Percentiles rank a stretch among this genome's conserved stretches.
Evolutionary conservation across 2,888 invertebrate species (phyloP).

Genomic region (Luperina nickerlii): DNA sequence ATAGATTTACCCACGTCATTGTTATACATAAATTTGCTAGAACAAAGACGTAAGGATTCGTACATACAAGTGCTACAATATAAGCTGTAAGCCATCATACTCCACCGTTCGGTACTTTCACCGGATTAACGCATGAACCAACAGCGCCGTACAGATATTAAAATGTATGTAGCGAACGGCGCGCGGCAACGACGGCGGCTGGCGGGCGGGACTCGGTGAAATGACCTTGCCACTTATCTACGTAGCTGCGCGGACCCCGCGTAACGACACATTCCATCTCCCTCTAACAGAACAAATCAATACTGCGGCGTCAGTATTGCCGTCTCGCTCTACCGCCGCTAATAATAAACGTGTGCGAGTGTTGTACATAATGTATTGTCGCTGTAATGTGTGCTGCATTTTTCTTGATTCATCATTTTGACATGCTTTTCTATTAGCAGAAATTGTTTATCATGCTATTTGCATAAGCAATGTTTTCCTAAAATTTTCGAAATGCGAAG

Average conservation of each 20-base stretch:
- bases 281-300: constrained; percentile 78
- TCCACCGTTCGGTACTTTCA: constrained; percentile 69
- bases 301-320: constrained; percentile 72
- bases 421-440: constrained; percentile 61
- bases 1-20: neutral
- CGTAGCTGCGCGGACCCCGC: constrained; percentile 74
- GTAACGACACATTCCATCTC: constrained; percentile 73
- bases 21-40: constrained; percentile 7
- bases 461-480: constrained; percentile 5
- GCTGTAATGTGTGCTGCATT: constrained; percentile 75
- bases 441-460: constrained; percentile 25
- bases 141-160: constrained; percentile 57
- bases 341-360: constrained; percentile 82
- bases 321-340: constrained; percentile 77
- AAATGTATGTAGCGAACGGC: constrained; percentile 62
- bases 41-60: constrained; percentile 13
- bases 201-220: constrained; percentile 72
- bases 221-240: constrained; percentile 88
- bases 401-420: constrained; percentile 74
- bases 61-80: constrained; percentile 17
- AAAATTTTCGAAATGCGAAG: neutral
- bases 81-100: constrained; percentile 19
- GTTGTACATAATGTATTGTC: constrained; percentile 64
- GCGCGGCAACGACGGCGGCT: constrained; percentile 45
- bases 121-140: constrained; percentile 57